Conservation (phyloP, 2,113 vertebrate species). For the Herpailurus yagouaroundi region DNA sequence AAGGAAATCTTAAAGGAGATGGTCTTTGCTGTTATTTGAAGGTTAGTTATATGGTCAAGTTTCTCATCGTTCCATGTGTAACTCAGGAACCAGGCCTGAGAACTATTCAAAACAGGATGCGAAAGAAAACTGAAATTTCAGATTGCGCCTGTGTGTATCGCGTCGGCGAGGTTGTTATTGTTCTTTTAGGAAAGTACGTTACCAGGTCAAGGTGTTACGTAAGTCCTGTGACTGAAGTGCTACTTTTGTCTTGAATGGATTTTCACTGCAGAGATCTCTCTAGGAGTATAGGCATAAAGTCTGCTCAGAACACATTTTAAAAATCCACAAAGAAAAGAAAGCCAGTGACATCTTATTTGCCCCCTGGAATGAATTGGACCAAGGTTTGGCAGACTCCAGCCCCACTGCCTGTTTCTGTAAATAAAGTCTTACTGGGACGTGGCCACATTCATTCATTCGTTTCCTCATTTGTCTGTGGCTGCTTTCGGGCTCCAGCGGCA, state of each 20-base stretch:
- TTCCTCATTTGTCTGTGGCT: background rate
- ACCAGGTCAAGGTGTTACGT: conserved; percentile 4
- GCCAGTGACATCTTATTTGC: background rate
- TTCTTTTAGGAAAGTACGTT: background rate
- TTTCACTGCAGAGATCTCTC: background rate
- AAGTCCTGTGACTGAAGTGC: background rate
- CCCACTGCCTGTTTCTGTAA: conserved; percentile 8
- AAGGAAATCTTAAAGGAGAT: conserved; percentile 97
- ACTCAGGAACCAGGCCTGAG: background rate
- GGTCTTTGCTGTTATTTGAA: conserved; percentile 98
- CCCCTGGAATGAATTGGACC: background rate
- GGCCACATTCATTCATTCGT: background rate
- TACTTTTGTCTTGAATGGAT: conserved; percentile 43
- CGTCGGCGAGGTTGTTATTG: conserved; percentile 13
- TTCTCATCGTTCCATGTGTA: background rate
- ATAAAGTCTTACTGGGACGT: background rate
- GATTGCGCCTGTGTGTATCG: background rate
- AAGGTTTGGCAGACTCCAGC: background rate
- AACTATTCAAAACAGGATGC: conserved; percentile 5
- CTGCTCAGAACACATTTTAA: conserved; percentile 33
- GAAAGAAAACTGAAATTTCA: conserved; percentile 55
- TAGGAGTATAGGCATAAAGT: background rate
- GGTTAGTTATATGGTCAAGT: conserved; percentile 85
- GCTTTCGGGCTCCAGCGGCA: background rate
- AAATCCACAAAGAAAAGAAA: conserved; percentile 19